Base-by-base conservation (phyloP, 1,140 invertebrate genomes). In the Pseudomyrmex gracilis region DNA sequence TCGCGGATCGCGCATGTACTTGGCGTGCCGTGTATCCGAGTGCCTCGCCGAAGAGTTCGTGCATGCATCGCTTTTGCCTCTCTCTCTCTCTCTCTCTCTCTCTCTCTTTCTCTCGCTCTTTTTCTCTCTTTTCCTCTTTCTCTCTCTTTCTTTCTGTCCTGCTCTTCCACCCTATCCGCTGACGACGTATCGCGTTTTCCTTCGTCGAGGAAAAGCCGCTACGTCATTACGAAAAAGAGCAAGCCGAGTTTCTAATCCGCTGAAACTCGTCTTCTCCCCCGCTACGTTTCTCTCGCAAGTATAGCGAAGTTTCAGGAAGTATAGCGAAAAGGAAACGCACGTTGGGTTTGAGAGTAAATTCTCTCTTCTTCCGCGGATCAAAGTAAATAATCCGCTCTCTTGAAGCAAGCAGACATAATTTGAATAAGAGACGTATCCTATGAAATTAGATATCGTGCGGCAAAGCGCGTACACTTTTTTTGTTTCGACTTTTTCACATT, bases 221-320 rank as follows among this genome's bases (percentile, higher is more conserved):
- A 17, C 15, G 60, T 80, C 83, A 80, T 87, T 82, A 73, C 74
- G 78, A 88, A 87, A 84, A 82, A 88, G 86, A 70, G 43, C 60
- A 61, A 47, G 20, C 20, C 22, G 53, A 82, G 85, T 73, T 87
- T 85, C 70, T 77, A 85, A 80, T 87, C 73, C 63, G 57, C 73
- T 88, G 85, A 88, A 87, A 85, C 51, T 57, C 45, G 5, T 49
- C 43, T 22, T 55, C 15, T 15, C 45, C 34, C 15, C 43, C 8
- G 12, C 51, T 45, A 34, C 51, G 20, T 2, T 2, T 13, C 0
- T 55, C 12, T 24, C 10, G 22, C 43, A 13, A 12, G n/a, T n/a
- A n/a, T n/a, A n/a, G n/a, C n/a, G n/a, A n/a, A n/a, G n/a, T 9
- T 83, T 45, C 3, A 43, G n/a, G n/a, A 55, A n/a, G 12, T 57